Conservation (phyloP, 1,140 invertebrate species). For the Zaprionus africanus region DNA sequence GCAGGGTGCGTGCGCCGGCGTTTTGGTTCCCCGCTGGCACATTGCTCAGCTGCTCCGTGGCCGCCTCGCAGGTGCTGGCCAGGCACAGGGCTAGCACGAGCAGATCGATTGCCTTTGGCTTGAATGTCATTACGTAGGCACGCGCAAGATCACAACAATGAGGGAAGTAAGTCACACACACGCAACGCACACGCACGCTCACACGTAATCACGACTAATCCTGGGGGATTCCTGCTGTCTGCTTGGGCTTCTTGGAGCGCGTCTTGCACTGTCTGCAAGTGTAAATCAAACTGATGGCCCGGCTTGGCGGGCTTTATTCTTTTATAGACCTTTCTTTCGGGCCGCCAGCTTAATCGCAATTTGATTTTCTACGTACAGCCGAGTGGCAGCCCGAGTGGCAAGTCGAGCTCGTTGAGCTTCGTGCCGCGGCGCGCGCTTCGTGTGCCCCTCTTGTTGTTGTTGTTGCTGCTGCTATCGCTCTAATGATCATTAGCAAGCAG, state of each 20-base stretch:
- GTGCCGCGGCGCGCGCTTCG: slow-evolving; percentile 19
- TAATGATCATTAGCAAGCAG: slow-evolving; percentile 42
- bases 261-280: slow-evolving; percentile 62
- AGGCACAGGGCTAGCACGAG: slow-evolving; percentile 52
- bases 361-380: slow-evolving; percentile 72
- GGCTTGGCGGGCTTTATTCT: slow-evolving; percentile 77
- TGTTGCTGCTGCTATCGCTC: slow-evolving; percentile 16
- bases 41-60: slow-evolving; percentile 68
- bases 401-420: slow-evolving; percentile 24
- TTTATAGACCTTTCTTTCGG: slow-evolving; percentile 80
- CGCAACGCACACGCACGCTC: slow-evolving; percentile 14
- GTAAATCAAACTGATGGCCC: slow-evolving; percentile 76
- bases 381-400: slow-evolving; percentile 27
- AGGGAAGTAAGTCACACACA: slow-evolving; percentile 14
- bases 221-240: slow-evolving; percentile 30
- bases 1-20: slow-evolving; percentile 85
- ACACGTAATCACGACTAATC: slow-evolving; percentile 49
- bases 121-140: slow-evolving; percentile 54
- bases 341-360: slow-evolving; percentile 63
- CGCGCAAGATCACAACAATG: slow-evolving; percentile 5
- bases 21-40: slow-evolving; percentile 56
- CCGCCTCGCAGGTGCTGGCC: slow-evolving; percentile 56
- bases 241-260: slow-evolving; percentile 28
- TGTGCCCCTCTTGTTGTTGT: slow-evolving; percentile 16
- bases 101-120: slow-evolving; percentile 46